phyloP scores from a whole-genome alignment of 1,140 invertebrate species.

The Pogonomyrmex barbatus region DNA sequence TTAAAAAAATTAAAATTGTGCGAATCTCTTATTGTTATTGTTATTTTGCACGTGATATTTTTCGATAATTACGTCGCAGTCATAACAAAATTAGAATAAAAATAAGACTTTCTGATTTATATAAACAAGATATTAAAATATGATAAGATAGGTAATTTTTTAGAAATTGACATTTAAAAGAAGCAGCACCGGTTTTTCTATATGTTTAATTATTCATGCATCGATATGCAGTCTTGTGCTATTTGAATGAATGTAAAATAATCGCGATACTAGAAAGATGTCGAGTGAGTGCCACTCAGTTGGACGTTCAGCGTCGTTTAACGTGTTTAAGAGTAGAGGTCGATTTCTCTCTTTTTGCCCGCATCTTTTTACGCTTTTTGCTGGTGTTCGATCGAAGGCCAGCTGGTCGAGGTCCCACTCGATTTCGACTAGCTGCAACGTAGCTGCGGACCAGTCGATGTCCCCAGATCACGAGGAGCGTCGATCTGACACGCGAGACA shows the following conservation, averaged over 20 bases:
- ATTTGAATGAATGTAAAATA: conserved; percentile 12
- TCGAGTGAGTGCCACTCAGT: conserved; percentile 1
- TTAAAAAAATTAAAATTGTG: not conserved
- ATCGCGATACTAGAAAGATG: conserved; percentile 9
- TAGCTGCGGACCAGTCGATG: not conserved
- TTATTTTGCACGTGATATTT: not conserved
- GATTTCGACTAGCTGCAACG: not conserved
- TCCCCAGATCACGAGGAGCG: not conserved
- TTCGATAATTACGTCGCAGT: not conserved
- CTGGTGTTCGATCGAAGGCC: not conserved
- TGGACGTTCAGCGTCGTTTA: not conserved
- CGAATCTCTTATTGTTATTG: not conserved
- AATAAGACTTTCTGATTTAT: not conserved
- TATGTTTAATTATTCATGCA: not conserved
- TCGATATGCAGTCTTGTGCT: not conserved
- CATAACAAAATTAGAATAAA: not conserved
- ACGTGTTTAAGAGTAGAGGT: conserved; percentile 35
- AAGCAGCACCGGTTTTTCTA: not conserved
- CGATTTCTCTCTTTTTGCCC: conserved; percentile 51
- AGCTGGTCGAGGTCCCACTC: conserved; percentile 1
- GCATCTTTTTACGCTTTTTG: conserved; percentile 1
- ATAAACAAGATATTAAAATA: not conserved
- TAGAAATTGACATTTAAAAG: not conserved
- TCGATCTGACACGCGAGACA: not conserved
- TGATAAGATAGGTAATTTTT: not conserved